Evolutionary conservation across 2,113 vertebrate genomes (phyloP).

Genomic region (Apodemus sylvaticus): DNA sequence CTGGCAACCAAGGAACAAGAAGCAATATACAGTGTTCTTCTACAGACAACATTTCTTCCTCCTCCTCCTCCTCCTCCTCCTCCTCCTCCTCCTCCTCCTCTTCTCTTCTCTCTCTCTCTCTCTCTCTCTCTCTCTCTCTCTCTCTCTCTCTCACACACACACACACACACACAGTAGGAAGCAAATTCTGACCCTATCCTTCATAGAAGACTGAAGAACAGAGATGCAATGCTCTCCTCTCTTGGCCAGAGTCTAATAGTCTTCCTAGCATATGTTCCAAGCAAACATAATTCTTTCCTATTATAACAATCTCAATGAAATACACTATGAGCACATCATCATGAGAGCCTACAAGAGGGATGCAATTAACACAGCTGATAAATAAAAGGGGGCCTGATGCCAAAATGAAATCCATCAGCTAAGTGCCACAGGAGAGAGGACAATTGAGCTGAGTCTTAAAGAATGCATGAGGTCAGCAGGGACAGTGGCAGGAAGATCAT

Average conservation of each 20-base stretch:
- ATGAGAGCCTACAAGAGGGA: not conserved
- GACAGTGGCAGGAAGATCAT: not conserved
- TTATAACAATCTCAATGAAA: not conserved
- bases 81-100: not conserved
- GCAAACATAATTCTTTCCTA: not conserved
- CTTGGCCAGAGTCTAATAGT: not conserved
- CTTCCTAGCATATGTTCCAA: not conserved
- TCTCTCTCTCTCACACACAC: not conserved
- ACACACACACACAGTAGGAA: not conserved
- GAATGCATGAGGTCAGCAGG: constrained; percentile 62
- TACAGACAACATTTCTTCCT: not conserved
- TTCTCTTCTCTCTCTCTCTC: not conserved
- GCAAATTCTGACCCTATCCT: not conserved
- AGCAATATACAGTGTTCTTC: not conserved
- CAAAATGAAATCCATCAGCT: constrained; percentile 42
- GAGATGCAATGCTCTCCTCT: not conserved
- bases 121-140: no score
- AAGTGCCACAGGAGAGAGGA: not conserved
- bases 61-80: not conserved
- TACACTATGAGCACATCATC: not conserved
- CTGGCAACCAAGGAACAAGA: not conserved
- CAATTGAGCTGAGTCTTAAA: constrained; percentile 63
- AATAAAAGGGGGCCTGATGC: not conserved
- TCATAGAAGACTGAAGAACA: not conserved
- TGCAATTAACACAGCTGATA: not conserved